Conservation (phyloP, 2,113 vertebrate species). For the Mus pahari region DNA sequence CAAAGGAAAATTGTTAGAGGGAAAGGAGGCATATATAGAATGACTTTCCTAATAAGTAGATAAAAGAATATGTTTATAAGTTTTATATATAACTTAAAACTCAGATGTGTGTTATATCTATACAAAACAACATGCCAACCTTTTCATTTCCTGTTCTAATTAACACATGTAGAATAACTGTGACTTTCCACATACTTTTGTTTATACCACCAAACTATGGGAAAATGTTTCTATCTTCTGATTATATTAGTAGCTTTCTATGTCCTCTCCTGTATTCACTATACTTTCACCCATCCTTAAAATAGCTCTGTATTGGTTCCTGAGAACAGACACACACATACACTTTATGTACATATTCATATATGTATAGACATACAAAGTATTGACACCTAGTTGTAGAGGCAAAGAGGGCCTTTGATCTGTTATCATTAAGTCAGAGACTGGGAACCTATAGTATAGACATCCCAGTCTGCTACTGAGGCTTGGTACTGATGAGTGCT, state of each 20-base stretch:
- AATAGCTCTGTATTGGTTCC: background rate
- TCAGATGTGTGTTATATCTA: background rate
- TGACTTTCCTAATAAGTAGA: background rate
- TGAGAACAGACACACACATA: background rate
- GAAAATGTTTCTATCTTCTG: background rate
- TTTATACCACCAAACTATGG: background rate
- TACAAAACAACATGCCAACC: background rate
- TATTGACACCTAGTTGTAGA: background rate
- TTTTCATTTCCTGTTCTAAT: conserved; percentile 50
- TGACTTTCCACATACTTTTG: background rate
- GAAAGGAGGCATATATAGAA: background rate
- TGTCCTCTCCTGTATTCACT: background rate
- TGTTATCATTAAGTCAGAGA: background rate
- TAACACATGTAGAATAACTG: background rate
- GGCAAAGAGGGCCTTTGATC: background rate
- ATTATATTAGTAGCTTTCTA: background rate
- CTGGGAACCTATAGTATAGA: no score
- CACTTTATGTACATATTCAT: background rate
- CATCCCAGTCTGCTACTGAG: background rate
- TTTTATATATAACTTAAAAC: conserved; percentile 16
- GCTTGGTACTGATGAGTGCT: background rate
- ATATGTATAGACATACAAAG: background rate
- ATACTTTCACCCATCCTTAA: background rate
- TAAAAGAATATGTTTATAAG: background rate
- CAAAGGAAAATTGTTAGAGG: conserved; percentile 1